These are phyloP conservation scores for Trichogramma evanescens DNA, from an alignment of 2,888 invertebrate species.

Conservation along the genomic window DNA sequence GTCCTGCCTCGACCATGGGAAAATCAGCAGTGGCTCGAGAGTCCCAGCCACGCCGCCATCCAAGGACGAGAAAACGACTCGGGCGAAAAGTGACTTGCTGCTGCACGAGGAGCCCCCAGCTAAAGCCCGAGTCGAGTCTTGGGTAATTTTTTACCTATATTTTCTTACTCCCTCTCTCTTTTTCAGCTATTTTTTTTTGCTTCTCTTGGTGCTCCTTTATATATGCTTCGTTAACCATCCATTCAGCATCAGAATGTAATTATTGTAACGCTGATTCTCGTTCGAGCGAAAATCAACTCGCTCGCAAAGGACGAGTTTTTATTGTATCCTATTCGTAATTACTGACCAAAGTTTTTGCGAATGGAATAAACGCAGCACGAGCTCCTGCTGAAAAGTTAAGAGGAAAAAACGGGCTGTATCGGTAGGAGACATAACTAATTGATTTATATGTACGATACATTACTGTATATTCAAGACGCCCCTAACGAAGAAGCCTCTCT, in stretches of 20 bases:
- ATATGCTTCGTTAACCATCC: background rate
- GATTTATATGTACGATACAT: too few relatives aligned
- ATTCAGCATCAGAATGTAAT: too few relatives aligned
- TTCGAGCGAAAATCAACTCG: conserved; percentile 8
- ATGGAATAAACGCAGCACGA: too few relatives aligned
- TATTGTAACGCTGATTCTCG: background rate
- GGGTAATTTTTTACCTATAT: conserved; percentile 10
- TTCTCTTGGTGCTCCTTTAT: background rate
- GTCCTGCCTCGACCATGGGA: too few relatives aligned
- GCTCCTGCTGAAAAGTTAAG: too few relatives aligned
- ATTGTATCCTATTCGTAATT: background rate
- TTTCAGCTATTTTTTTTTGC: background rate
- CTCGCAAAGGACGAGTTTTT: background rate
- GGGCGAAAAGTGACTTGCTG: background rate
- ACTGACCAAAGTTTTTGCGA: too few relatives aligned
- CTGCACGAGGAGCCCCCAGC: conserved; percentile 8
- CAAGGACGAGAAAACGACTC: background rate
- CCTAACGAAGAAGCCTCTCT: too few relatives aligned
- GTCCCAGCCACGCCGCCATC: too few relatives aligned
- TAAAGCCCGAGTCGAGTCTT: conserved; percentile 11
- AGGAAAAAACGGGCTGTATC: too few relatives aligned
- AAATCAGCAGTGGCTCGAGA: too few relatives aligned
- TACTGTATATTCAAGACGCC: too few relatives aligned
- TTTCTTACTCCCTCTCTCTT: background rate
- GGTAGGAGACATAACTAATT: too few relatives aligned